Base-by-base conservation (phyloP, 2,888 invertebrate genomes). In the Ditylenchus weischeri region DNA sequence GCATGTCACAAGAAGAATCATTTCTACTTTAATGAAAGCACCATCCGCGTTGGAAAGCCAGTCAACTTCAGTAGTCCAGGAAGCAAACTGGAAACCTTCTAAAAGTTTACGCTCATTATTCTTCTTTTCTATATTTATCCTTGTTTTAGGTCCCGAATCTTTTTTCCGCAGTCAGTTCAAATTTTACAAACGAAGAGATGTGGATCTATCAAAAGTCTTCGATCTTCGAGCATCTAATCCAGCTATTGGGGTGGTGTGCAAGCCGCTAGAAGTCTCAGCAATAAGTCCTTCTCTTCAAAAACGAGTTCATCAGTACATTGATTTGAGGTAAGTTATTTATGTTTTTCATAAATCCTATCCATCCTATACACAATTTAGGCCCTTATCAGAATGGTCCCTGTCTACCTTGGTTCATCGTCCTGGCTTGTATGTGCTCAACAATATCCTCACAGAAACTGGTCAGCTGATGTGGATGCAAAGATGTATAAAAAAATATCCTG, bases 131-230 rank as follows among this genome's bases (percentile, higher is more conserved):
- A n/a, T 21, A 7, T 21, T 36, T 35, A 18, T 23, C 23, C 29
- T 5, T 59, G 8, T 10, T 59, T 18, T 59, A 59, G 59, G 23
- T 11, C 35, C n/a, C 29, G 51, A 50, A 15, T 59, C 61, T n/a
- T 63, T 47, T 21, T 91, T 91, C 83, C 89, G 88, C 85, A 87
- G 88, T 72, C 84, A 84, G 72, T 92, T 91, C 83, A 91, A 91
- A 83, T 89, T 89, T 84, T 92, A 89, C 77, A 91, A 91, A 84
- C 87, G 88, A 13, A 89, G 88, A 78, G 87, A 87, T 70, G 87
- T 88, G 13, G 85, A 88, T 78, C 84, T 89, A 15, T 83, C 85
- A n/a, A 81, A 87, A 72, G 89, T 91, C 0, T 81, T 90, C 71
- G 87, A 88, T 83, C 84, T 88, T 47, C 69, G 70, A 23, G 66